Percentiles rank a stretch among this genome's conserved stretches.
These are phyloP conservation scores for Rhadinocentrus ornatus DNA, from an alignment of 2,797 vertebrate genomes.

Conservation along the genomic window DNA sequence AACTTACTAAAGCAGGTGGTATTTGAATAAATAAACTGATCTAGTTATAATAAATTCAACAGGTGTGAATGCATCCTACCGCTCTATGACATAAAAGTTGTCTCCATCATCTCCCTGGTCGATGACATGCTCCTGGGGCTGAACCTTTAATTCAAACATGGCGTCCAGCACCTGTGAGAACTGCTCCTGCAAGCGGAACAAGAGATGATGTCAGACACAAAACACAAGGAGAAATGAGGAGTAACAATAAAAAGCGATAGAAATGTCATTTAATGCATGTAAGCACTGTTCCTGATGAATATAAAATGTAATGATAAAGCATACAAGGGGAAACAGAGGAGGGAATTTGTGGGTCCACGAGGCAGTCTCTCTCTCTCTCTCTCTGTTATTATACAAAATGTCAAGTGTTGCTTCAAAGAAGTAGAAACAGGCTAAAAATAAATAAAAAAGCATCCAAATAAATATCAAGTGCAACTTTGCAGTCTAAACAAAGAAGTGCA, in stretches of 20 bases:
- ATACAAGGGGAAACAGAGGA: not conserved
- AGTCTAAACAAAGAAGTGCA: constrained; percentile 16
- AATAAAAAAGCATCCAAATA: not conserved
- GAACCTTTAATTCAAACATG: constrained; percentile 95
- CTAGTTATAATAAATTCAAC: not conserved
- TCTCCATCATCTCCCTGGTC: constrained; percentile 98
- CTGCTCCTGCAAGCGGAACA: constrained; percentile 86
- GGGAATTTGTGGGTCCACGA: not conserved
- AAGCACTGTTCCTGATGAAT: constrained; percentile 5
- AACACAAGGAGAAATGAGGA: not conserved
- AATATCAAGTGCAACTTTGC: not conserved
- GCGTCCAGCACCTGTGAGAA: constrained; percentile 97
- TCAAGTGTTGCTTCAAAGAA: not conserved
- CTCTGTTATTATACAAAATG: not conserved
- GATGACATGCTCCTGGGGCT: constrained; percentile 93
- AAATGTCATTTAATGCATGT: constrained; percentile 1
- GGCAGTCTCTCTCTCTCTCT: not conserved
- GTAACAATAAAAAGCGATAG: not conserved
- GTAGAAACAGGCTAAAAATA: not conserved
- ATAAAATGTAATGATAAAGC: constrained; percentile 5
- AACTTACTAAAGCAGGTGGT: not conserved
- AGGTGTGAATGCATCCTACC: constrained; percentile 71
- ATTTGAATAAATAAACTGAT: constrained; percentile 15
- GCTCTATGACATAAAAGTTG: constrained; percentile 98
- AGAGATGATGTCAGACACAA: constrained; percentile 17